Percentiles rank a stretch among this genome's conserved stretches.
Evolutionary conservation across 2,113 vertebrate genomes (phyloP).

Genomic region (Willisornis vidua): DNA sequence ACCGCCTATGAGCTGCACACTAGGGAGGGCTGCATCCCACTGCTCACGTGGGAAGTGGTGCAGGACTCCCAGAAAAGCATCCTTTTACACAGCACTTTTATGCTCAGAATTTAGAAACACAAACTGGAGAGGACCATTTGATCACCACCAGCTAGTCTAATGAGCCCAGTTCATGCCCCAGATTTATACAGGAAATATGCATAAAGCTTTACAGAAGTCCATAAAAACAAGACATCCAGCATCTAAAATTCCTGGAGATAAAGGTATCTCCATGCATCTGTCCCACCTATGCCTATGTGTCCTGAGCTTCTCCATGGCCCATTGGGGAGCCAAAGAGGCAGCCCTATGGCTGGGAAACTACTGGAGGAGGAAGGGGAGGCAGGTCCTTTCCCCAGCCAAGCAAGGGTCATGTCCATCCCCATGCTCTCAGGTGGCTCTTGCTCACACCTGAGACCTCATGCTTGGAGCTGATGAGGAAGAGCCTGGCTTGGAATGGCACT

Average conservation of each 20-base stretch:
- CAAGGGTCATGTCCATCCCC: background rate
- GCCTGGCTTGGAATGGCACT: background rate
- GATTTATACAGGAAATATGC: background rate
- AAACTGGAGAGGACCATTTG: background rate
- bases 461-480: background rate
- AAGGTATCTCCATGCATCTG: background rate
- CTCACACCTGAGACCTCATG: background rate
- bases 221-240: background rate
- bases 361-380: constrained; percentile 46
- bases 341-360: background rate
- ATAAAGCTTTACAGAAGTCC: constrained; percentile 8
- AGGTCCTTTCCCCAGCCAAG: background rate
- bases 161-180: background rate
- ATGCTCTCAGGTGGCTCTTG: background rate
- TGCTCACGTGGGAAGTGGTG: background rate
- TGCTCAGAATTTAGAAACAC: background rate
- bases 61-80: background rate
- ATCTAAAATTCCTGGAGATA: background rate
- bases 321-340: background rate
- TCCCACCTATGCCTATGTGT: background rate
- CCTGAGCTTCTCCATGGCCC: background rate
- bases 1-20: background rate
- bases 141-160: constrained; percentile 23
- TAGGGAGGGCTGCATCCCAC: background rate
- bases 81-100: background rate